phyloP scores from a whole-genome alignment of 53 echinoderm and acorn worm genomes.

The Temnopleurus reevesii region DNA sequence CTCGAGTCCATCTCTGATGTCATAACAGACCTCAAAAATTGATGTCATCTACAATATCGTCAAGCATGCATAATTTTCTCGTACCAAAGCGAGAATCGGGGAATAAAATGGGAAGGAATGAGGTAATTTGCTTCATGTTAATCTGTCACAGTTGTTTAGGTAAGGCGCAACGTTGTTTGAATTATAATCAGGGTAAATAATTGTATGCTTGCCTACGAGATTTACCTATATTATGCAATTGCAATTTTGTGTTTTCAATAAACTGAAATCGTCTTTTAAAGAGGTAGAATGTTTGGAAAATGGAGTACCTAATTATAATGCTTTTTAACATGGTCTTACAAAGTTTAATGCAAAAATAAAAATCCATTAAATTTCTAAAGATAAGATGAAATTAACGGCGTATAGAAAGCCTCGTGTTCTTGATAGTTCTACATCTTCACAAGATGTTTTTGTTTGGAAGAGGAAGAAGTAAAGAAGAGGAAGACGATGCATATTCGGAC shows the following conservation, averaged over 20 bases:
- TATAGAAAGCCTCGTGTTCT: too few species aligned
- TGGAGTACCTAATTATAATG: too few species aligned
- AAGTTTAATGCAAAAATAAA: too few species aligned
- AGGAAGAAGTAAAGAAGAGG: too few species aligned
- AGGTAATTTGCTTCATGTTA: slow-evolving; percentile 12
- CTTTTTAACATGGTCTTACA: too few species aligned
- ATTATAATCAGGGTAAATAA: not conserved
- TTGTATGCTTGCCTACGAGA: not conserved
- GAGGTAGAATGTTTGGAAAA: not conserved
- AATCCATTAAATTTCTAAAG: too few species aligned
- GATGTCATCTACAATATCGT: not conserved
- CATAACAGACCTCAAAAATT: not conserved
- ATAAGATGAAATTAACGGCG: too few species aligned
- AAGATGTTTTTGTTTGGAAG: too few species aligned
- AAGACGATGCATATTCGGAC: too few species aligned
- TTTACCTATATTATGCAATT: not conserved
- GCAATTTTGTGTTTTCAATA: not conserved
- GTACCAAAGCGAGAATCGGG: not conserved
- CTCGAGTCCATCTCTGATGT: not conserved
- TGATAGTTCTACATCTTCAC: too few species aligned
- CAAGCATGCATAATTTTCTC: not conserved
- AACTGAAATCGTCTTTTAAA: not conserved
- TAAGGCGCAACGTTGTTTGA: not conserved
- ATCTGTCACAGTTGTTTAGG: not conserved
- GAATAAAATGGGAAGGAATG: not conserved